Evolutionary conservation across 2,797 vertebrate species (phyloP).

Genomic region (Bovichtus variegatus): DNA sequence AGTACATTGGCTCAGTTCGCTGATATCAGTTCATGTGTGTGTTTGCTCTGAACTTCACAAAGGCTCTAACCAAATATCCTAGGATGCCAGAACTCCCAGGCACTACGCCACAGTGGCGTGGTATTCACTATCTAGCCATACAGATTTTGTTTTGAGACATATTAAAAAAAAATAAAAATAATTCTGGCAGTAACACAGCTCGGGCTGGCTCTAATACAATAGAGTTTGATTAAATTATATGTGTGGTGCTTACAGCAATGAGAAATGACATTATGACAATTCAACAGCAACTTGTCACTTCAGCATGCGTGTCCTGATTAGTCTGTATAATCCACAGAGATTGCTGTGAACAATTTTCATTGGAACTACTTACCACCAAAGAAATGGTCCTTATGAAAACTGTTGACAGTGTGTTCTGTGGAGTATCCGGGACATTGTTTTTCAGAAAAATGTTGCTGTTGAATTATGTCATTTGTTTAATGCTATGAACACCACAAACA

Average conservation of each 20-base stretch:
- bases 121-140: background rate
- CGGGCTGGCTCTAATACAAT: background rate
- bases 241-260: background rate
- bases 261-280: conserved; percentile 3
- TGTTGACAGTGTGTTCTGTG: conserved; percentile 2
- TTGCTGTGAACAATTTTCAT: background rate
- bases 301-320: conserved; percentile 14
- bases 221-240: background rate
- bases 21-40: conserved; percentile 1
- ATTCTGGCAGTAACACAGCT: background rate
- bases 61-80: conserved; percentile 25
- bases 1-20: conserved; percentile 30
- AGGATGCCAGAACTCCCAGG: conserved; percentile 21
- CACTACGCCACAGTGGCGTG: background rate
- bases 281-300: background rate
- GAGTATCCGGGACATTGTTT: conserved; percentile 8
- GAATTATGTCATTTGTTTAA: conserved; percentile 13
- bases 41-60: conserved; percentile 23
- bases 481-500: background rate
- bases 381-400: conserved; percentile 8
- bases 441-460: background rate
- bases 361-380: background rate
- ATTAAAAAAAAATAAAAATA: background rate
- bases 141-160: background rate
- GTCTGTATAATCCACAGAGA: conserved; percentile 3